Conservation (phyloP, 2,888 invertebrate genomes). For the Ditylenchus weischeri region DNA sequence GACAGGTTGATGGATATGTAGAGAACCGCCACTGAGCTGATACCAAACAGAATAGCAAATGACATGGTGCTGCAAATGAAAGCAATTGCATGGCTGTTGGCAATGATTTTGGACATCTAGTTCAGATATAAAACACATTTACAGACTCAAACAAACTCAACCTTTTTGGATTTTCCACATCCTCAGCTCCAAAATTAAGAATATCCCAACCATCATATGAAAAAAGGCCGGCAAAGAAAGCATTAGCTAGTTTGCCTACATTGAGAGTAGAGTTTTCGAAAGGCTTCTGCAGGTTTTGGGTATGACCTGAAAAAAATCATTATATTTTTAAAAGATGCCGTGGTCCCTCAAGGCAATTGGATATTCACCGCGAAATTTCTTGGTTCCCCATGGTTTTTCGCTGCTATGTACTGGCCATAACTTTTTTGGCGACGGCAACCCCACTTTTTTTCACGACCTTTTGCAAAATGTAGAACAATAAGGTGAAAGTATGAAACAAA, state of each 20-base stretch:
- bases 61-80: slow-evolving; percentile 44
- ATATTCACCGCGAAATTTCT: too few relatives aligned
- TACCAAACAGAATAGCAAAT: slow-evolving; percentile 51
- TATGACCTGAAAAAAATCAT: slow-evolving; percentile 18
- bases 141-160: background rate
- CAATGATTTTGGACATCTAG: too few relatives aligned
- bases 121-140: background rate
- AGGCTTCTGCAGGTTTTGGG: slow-evolving; percentile 29
- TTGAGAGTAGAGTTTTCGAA: slow-evolving; percentile 32
- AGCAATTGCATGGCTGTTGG: background rate
- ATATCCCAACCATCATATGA: slow-evolving; percentile 55
- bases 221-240: slow-evolving; percentile 48
- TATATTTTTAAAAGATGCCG: too few relatives aligned
- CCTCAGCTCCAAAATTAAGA: slow-evolving; percentile 46
- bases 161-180: slow-evolving; percentile 16
- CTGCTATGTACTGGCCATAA: too few relatives aligned
- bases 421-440: too few relatives aligned
- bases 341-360: too few relatives aligned
- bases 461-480: too few relatives aligned
- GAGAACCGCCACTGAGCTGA: slow-evolving; percentile 44
- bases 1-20: slow-evolving; percentile 51
- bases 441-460: too few relatives aligned
- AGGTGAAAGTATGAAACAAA: too few relatives aligned
- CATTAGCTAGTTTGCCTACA: slow-evolving; percentile 39
- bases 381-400: too few relatives aligned